Conservation (phyloP, 1,140 invertebrate species). For the Oryzaephilus surinamensis region DNA sequence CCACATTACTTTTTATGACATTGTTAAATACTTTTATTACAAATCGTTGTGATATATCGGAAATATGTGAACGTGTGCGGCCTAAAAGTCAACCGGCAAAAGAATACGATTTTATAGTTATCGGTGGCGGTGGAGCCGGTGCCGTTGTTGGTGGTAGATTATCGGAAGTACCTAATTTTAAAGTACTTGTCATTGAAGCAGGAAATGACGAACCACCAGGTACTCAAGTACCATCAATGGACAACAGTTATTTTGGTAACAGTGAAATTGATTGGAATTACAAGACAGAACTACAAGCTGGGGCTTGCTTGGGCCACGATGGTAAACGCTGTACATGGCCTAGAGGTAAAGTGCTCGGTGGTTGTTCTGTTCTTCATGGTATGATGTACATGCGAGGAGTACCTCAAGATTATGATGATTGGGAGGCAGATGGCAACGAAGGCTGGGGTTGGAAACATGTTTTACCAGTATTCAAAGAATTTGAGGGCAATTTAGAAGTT, state of each 20-base stretch:
- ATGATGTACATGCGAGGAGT: slow-evolving; percentile 68
- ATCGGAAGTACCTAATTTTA: slow-evolving; percentile 28
- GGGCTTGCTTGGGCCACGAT: slow-evolving; percentile 43
- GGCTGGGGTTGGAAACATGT: slow-evolving; percentile 38
- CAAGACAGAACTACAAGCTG: slow-evolving; percentile 48
- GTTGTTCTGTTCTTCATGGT: slow-evolving; percentile 52
- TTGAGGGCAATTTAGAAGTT: slow-evolving; percentile 45
- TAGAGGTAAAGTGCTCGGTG: slow-evolving; percentile 48
- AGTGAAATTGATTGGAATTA: slow-evolving; percentile 54
- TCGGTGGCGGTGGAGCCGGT: slow-evolving; percentile 49
- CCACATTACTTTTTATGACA: slow-evolving; percentile 45
- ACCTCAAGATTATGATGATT: slow-evolving; percentile 58
- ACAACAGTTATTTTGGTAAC: slow-evolving; percentile 42
- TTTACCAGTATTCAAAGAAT: slow-evolving; percentile 45
- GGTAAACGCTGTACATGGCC: slow-evolving; percentile 44
- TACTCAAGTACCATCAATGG: slow-evolving; percentile 44
- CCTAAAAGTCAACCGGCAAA: slow-evolving; percentile 32
- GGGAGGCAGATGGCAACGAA: slow-evolving; percentile 40
- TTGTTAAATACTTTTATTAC: slow-evolving; percentile 43
- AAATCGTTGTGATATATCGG: slow-evolving; percentile 38
- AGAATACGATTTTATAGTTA: slow-evolving; percentile 47
- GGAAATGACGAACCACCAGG: slow-evolving; percentile 47
- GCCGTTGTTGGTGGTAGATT: slow-evolving; percentile 43
- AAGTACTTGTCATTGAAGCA: slow-evolving; percentile 52
- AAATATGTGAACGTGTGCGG: slow-evolving; percentile 40